Conservation (phyloP, 2,888 invertebrate species). For the Phytoseiulus persimilis region DNA sequence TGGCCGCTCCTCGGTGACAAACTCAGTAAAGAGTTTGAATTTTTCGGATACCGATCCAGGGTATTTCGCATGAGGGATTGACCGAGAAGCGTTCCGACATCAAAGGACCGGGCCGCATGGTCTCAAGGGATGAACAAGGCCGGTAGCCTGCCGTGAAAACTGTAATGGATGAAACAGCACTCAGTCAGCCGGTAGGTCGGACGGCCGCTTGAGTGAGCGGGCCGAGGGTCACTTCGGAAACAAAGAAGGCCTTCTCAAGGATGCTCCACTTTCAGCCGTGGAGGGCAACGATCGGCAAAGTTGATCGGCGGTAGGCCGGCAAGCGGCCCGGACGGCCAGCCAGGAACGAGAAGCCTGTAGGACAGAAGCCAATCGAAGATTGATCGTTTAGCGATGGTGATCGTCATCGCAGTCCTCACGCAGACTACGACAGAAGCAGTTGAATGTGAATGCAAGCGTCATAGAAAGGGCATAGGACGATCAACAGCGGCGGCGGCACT, state of each 20-base stretch:
- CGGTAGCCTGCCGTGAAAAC: neutral
- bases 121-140: neutral
- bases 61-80: neutral
- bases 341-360: neutral
- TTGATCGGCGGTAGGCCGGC: neutral
- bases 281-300: neutral
- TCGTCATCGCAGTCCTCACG: neutral
- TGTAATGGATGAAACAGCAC: neutral
- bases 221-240: neutral
- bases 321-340: neutral
- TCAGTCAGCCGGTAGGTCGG: neutral
- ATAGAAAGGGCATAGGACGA: neutral
- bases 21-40: neutral
- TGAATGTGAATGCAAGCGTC: neutral
- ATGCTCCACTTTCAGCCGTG: neutral
- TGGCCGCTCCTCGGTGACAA: neutral
- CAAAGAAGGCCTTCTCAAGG: neutral
- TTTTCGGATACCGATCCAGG: neutral
- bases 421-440: neutral
- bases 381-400: neutral
- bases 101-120: neutral
- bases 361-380: neutral
- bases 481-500: neutral
- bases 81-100: neutral
- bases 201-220: neutral